Base-by-base conservation (phyloP, 2,113 vertebrate species). In the Heteronetta atricapilla region DNA sequence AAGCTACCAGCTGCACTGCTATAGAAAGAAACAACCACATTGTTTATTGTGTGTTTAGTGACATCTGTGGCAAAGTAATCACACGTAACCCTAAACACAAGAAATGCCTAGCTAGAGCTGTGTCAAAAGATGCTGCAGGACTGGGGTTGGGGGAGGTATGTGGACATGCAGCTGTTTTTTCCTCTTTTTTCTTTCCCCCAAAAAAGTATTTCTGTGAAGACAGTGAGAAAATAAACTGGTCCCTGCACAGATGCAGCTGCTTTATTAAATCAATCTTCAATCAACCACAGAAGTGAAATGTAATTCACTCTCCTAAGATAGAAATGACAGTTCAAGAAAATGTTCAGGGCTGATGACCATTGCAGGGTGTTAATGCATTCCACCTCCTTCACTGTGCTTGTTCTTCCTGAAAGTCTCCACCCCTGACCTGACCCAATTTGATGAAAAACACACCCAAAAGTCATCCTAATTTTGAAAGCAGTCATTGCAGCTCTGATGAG, bases 131-230 rank as follows among this genome's bases (percentile, higher is more conserved):
- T 44, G 17, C 20, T 80, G 20, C 25, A 55, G 10, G 50, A 14
- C 10, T 18, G 7, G 6, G 29, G 22, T 67, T 75, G 16, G 25
- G 25, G 26, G 36, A 64, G 26, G 26, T 80, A 80, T 67, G 31
- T 63, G 10, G n/a, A 81, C 10, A 31, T 28, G 8, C 5, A 64
- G 11, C 15, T 28, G 13, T 59, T 40, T 64, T 34, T 48, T 2
- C 0, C 2, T 20, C 3, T 44, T 48, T 16, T 7, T 38, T 3
- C 21, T 26, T 6, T 13, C 4, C 18, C 0, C 0, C 4, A 26
- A 5, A 1, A 11, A 69, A 83, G 23, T 48, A 8, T 36, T 86
- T 75, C 60, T 58, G 8, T 58, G 56, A 72, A 60, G 7, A 48
- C 23, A 64, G 13, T 68, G 28, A 72, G 34, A 90, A 95, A 93